phyloP scores from a whole-genome alignment of 2,797 vertebrate genomes.

The Ispidina lecontei region DNA sequence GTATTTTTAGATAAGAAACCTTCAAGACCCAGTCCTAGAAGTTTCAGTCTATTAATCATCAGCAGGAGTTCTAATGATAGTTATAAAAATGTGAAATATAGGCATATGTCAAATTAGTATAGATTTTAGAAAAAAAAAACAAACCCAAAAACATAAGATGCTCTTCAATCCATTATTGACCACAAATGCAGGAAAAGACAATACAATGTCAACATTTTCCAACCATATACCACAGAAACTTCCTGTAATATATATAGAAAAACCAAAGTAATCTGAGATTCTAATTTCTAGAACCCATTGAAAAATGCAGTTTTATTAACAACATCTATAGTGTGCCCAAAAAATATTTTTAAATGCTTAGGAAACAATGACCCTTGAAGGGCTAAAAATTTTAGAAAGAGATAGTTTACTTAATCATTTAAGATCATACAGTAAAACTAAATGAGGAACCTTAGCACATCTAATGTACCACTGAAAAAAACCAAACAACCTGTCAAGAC shows the following conservation, averaged over 20 bases:
- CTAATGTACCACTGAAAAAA: neutral
- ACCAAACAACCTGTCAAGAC: neutral
- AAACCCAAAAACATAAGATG: neutral
- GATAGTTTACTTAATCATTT: neutral
- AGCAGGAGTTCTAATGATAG: slow-evolving; percentile 3
- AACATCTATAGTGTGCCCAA: neutral
- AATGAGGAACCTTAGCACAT: neutral
- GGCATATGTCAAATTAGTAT: slow-evolving; percentile 13
- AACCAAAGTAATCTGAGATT: neutral
- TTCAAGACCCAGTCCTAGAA: neutral
- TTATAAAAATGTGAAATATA: slow-evolving; percentile 34
- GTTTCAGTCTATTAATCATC: slow-evolving; percentile 38
- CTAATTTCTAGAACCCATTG: slow-evolving; percentile 16
- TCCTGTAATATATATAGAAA: slow-evolving; percentile 11
- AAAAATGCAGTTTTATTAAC: slow-evolving; percentile 29
- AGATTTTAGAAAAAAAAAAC: slow-evolving; percentile 49
- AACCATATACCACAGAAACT: slow-evolving; percentile 12
- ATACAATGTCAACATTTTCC: slow-evolving; percentile 36
- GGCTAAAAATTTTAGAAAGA: neutral
- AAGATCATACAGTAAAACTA: neutral
- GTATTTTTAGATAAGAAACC: neutral
- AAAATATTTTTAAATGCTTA: neutral
- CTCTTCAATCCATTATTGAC: slow-evolving; percentile 60
- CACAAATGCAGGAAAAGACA: slow-evolving; percentile 57
- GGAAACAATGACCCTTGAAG: slow-evolving; percentile 3